These are phyloP conservation scores for Lutjanus argentimaculatus DNA, from an alignment of 2,797 vertebrate genomes.

Conservation along the genomic window DNA sequence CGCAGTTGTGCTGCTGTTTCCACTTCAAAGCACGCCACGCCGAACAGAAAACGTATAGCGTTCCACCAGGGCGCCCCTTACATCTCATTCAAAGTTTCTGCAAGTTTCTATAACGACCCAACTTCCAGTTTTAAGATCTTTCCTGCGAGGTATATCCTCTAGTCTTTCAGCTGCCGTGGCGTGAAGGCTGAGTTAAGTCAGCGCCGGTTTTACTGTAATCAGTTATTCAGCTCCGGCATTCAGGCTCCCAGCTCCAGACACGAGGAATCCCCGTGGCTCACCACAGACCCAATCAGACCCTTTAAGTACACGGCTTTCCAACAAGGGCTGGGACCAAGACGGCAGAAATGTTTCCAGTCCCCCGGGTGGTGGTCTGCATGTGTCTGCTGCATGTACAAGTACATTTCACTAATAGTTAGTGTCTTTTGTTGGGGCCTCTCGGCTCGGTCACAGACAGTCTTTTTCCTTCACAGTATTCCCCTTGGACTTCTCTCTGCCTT, in stretches of 20 bases:
- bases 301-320: slow-evolving; percentile 49
- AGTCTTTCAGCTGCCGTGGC: slow-evolving; percentile 35
- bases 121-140: slow-evolving; percentile 43
- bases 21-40: slow-evolving; percentile 58
- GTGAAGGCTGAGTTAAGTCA: slow-evolving; percentile 54
- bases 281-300: slow-evolving; percentile 65
- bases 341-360: slow-evolving; percentile 57
- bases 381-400: slow-evolving; percentile 45
- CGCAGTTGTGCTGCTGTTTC: slow-evolving; percentile 24
- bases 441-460: slow-evolving; percentile 51
- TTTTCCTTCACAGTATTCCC: slow-evolving; percentile 63
- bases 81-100: slow-evolving; percentile 48
- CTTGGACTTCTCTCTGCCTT: slow-evolving; percentile 66
- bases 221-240: slow-evolving; percentile 69
- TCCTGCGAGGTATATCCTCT: slow-evolving; percentile 47
- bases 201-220: slow-evolving; percentile 61
- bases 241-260: slow-evolving; percentile 57
- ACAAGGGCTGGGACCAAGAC: slow-evolving; percentile 34
- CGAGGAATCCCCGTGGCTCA: slow-evolving; percentile 64
- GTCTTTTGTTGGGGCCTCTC: slow-evolving; percentile 56
- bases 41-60: slow-evolving; percentile 13
- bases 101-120: slow-evolving; percentile 40
- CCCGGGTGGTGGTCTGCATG: slow-evolving; percentile 52
- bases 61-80: slow-evolving; percentile 12
- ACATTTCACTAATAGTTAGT: slow-evolving; percentile 65